Conservation (phyloP, 2,113 vertebrate species). For the Brienomyrus longianalis region DNA sequence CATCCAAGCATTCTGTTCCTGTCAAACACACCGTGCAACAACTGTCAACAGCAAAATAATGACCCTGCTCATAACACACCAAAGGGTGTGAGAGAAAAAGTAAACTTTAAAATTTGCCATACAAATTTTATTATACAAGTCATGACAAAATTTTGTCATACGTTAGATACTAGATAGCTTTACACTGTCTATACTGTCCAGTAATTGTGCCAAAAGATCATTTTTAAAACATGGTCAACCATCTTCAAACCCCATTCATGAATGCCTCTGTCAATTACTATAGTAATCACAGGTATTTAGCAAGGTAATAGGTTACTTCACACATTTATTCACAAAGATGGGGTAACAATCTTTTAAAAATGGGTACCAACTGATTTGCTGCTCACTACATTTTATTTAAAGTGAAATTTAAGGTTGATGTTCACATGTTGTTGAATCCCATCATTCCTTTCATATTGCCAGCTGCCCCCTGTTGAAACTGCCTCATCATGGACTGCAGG, state of each 20-base stretch:
- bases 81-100: neutral
- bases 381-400: constrained; percentile 18
- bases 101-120: constrained; percentile 38
- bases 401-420: constrained; percentile 57
- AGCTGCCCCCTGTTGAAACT: constrained; percentile 96
- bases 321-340: constrained; percentile 28
- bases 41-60: neutral
- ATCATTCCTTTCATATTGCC: constrained; percentile 99
- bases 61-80: neutral
- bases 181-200: neutral
- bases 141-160: constrained; percentile 46
- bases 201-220: constrained; percentile 17
- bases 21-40: neutral
- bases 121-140: constrained; percentile 48
- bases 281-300: constrained; percentile 28
- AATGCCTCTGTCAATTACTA: constrained; percentile 23
- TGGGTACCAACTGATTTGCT: constrained; percentile 20
- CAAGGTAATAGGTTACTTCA: constrained; percentile 24
- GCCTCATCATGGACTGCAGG: constrained; percentile 98
- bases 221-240: neutral
- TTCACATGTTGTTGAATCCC: constrained; percentile 99
- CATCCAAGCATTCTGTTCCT: neutral
- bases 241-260: neutral
- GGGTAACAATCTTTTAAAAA: constrained; percentile 31
- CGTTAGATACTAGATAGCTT: constrained; percentile 21